Base-by-base conservation (phyloP, 2,113 vertebrate species). In the Tupaia tana region DNA sequence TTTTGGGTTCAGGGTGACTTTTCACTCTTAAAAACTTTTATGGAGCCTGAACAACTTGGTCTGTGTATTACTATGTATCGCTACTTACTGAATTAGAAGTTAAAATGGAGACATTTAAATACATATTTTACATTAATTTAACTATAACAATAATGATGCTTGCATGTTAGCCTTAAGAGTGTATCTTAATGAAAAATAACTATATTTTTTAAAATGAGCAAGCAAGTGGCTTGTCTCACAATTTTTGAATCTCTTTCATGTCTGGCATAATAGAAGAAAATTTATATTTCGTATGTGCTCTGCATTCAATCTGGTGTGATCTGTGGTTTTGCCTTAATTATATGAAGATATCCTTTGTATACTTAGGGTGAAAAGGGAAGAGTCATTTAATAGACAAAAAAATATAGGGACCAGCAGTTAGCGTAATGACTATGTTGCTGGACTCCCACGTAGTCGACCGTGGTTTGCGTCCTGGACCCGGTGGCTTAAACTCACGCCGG, bases 101-200 rank as follows among this genome's bases (percentile, higher is more conserved):
- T 34, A 56, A 92, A 77, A 89, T 7, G 81, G n/a, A 89, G 58
- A 80, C 89, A 63, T 52, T 54, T 19, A 34, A 56, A 79, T n/a
- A 67, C 27, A 67, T 86, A 27, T 34, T 81, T 87, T 54, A 77
- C 58, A 43, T 31, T 43, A 1, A 70, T 31, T 34, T 63, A 88
- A 83, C 81, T n/a, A 69, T 66, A 86, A 67, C 18, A 56, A 24
- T n/a, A 86, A 56, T 66, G 79, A 83, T 74, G 18, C 16, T 18
- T 2, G 12, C 0, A 34, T 31, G 27, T n/a, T 86, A 87, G 92
- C 9, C 71, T 59, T 90, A 75, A 71, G 19, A 15, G 3, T 10
- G 59, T 34, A 74, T 66, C 95, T 79, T 78, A 86, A 93, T 7
- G 56, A 71, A 93, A 96, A 90, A 86, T 63, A 52, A 43, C 58